Percentiles rank a stretch among this genome's conserved stretches.
Conservation (phyloP, 2,797 vertebrate genomes). For the Antrozous pallidus region DNA sequence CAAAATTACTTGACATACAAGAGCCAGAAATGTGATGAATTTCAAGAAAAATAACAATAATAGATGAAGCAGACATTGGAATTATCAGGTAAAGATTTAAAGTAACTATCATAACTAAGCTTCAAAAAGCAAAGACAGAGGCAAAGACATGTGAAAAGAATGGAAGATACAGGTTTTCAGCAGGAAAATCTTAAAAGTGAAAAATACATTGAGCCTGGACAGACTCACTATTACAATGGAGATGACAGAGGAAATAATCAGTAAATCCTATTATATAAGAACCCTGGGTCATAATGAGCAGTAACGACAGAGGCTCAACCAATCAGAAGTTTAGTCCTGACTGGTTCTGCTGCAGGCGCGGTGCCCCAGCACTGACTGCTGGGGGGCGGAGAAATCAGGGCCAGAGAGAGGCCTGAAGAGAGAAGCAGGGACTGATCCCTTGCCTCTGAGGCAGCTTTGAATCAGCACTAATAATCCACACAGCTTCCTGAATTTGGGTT, state of each 20-base stretch:
- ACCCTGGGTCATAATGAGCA: too few relatives aligned
- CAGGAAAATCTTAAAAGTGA: not conserved
- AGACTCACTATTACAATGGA: not conserved
- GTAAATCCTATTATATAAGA: not conserved
- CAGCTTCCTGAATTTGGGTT: too few relatives aligned
- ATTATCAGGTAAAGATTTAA: not conserved
- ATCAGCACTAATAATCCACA: too few relatives aligned
- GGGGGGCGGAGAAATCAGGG: too few relatives aligned
- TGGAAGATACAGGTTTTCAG: not conserved
- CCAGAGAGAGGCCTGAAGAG: too few relatives aligned
- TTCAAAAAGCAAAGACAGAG: not conserved
- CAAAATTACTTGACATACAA: not conserved
- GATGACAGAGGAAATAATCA: not conserved
- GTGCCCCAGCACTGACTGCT: too few relatives aligned
- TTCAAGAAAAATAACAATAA: constrained; percentile 13
- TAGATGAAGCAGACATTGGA: not conserved
- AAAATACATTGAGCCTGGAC: not conserved
- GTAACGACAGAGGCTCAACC: too few relatives aligned
- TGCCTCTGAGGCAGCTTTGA: too few relatives aligned
- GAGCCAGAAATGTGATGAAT: not conserved
- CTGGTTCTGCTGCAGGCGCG: too few relatives aligned
- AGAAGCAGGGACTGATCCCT: too few relatives aligned
- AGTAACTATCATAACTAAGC: not conserved
- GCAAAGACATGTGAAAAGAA: not conserved
- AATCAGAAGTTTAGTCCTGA: too few relatives aligned